phyloP scores from a whole-genome alignment of 2,797 vertebrate species.

The Channa striata region DNA sequence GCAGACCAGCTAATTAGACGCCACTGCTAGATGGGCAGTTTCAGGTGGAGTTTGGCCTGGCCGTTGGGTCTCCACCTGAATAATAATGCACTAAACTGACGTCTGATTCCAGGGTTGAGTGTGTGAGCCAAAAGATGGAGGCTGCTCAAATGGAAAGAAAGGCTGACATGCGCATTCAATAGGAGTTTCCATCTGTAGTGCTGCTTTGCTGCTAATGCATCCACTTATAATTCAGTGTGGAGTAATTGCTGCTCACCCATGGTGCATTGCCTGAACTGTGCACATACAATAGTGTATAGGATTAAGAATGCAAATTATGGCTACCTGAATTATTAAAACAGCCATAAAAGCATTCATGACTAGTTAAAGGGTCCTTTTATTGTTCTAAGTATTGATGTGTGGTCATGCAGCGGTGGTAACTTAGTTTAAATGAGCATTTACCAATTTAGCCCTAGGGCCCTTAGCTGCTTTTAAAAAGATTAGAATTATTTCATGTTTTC shows the following conservation, averaged over 20 bases:
- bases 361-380: conserved; percentile 35
- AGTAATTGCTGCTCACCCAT: conserved; percentile 21
- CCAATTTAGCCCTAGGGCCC: not conserved
- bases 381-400: conserved; percentile 30
- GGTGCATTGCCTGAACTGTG: conserved; percentile 35
- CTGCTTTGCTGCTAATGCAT: conserved; percentile 28
- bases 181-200: conserved; percentile 32
- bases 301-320: conserved; percentile 67
- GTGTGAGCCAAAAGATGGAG: conserved; percentile 35
- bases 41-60: not conserved
- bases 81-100: conserved; percentile 21
- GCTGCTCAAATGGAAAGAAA: conserved; percentile 42
- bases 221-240: conserved; percentile 21
- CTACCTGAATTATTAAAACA: conserved; percentile 67
- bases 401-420: conserved; percentile 27
- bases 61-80: conserved; percentile 19
- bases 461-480: conserved; percentile 18
- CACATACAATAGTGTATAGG: conserved; percentile 39
- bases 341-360: conserved; percentile 60
- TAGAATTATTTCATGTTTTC: conserved; percentile 28
- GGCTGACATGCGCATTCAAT: conserved; percentile 25
- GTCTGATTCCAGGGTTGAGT: conserved; percentile 33
- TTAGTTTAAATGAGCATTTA: conserved; percentile 51
- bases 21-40: not conserved
- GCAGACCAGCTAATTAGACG: not conserved